Evolutionary conservation across 2,113 vertebrate species (phyloP), one percentile per base, ranked within the genome.

Genomic region (Opisthocomus hoazin): DNA sequence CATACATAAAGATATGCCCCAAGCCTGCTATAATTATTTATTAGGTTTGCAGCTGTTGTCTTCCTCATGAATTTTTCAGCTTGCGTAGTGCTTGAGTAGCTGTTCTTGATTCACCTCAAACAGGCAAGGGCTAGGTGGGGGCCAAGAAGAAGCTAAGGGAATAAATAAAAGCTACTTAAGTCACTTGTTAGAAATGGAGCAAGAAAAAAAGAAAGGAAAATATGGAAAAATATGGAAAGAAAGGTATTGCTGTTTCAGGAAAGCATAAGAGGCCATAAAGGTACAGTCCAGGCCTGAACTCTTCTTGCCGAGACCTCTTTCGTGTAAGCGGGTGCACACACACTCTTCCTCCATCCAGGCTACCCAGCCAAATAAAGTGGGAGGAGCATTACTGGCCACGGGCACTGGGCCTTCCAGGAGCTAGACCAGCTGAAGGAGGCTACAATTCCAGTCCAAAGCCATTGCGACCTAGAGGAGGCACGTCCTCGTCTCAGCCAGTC

Each of bases 291-390:
- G 37, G 43, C 21, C 78, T 63, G 57, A 75, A 11, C 15, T 66
- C 48, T 27, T 50, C n/a, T 39, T 41, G 39, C 21, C 1, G 16
- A 61, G 50, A 43, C 16, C 41, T 90, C 50, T 16, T 19, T 7
- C 39, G 39, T 48, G 32, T 24, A 61, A 0, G 0, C 2, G 15
- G 36, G 22, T 19, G 37, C 5, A 32, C 19, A 15, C 12, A 11
- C 16, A 22, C 24, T 13, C 16, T 11, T n/a, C n/a, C 36, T 34
- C 64, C 21, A 15, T 6, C 54, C 2, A 13, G 41, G n/a, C 10
- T 17, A 24, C 27, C 30, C 45, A 53, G 80, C 5, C 54, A 87
- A 58, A 37, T 3, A 4, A 45, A 63, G n/a, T 1, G 5, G 26
- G 50, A 89, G 36, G n/a, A 66, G 5, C n/a, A 15, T n/a, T 46